Evolutionary conservation across 2,888 invertebrate species (phyloP).

Genomic region (Drosophila prolongata): DNA sequence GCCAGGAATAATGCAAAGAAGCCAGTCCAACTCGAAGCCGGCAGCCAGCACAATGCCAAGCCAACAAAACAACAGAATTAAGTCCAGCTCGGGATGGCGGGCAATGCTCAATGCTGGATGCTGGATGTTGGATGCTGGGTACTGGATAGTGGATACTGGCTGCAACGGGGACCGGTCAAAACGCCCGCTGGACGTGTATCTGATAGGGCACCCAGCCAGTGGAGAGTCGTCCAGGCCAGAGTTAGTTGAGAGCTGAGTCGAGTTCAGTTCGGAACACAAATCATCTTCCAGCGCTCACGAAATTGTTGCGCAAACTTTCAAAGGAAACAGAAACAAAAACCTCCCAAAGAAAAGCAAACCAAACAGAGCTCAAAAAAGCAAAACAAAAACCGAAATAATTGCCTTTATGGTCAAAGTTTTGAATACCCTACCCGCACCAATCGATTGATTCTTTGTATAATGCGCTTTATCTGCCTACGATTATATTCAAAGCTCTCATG

Average conservation of each 20-base stretch:
- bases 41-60: conserved; percentile 60
- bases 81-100: conserved; percentile 59
- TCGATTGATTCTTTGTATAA: not conserved
- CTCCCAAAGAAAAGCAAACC: conserved; percentile 50
- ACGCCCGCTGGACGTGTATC: conserved; percentile 80
- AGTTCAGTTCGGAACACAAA: conserved; percentile 77
- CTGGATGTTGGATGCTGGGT: conserved; percentile 17
- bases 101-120: conserved; percentile 56
- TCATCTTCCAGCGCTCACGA: conserved; percentile 83
- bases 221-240: conserved; percentile 32
- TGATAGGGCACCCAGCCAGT: conserved; percentile 61
- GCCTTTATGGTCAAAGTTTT: conserved; percentile 13
- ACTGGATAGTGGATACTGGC: not conserved
- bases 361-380: conserved; percentile 46
- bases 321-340: conserved; percentile 46
- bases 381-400: conserved; percentile 15
- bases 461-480: no score
- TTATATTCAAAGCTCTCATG: no score
- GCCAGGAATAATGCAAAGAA: conserved; percentile 73
- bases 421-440: conserved; percentile 35
- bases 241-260: conserved; percentile 36
- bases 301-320: conserved; percentile 81
- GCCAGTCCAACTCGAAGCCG: conserved; percentile 44
- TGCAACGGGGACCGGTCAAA: conserved; percentile 62
- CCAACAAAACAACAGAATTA: conserved; percentile 65